Percentiles rank a stretch among this genome's conserved stretches.
phyloP scores from a whole-genome alignment of 1,140 invertebrate species.

The Brachionus koreanus region DNA sequence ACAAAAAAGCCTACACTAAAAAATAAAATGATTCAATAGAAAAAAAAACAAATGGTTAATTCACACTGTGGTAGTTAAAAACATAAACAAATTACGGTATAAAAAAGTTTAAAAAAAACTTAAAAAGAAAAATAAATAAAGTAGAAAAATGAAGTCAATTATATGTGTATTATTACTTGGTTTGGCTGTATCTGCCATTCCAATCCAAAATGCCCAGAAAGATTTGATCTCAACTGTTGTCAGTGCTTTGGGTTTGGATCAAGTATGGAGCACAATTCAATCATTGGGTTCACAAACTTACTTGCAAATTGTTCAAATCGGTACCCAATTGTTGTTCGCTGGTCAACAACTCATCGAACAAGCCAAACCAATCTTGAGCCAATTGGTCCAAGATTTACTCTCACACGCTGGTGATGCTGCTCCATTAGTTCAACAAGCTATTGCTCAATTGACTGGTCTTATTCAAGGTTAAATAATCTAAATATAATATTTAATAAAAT shows the following conservation, averaged over 20 bases:
- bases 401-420: conserved; percentile 9
- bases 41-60: no score
- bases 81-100: no score
- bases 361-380: conserved; percentile 27
- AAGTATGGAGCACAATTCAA: neutral
- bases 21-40: no score
- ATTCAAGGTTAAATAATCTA: neutral
- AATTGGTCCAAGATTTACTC: conserved; percentile 5
- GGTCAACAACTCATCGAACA: conserved; percentile 16
- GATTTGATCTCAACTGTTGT: neutral
- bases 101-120: no score
- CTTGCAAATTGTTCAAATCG: conserved; percentile 10
- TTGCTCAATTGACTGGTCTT: neutral
- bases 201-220: neutral
- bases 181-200: neutral
- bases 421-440: neutral
- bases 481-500: no score
- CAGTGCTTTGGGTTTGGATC: neutral
- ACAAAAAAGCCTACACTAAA: no score
- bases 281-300: neutral
- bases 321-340: conserved; percentile 37
- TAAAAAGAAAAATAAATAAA: no score
- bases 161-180: neutral
- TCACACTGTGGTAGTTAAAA: no score
- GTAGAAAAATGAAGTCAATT: neutral